phyloP scores from a whole-genome alignment of 1,140 invertebrate genomes.

The Chelonus insularis region DNA sequence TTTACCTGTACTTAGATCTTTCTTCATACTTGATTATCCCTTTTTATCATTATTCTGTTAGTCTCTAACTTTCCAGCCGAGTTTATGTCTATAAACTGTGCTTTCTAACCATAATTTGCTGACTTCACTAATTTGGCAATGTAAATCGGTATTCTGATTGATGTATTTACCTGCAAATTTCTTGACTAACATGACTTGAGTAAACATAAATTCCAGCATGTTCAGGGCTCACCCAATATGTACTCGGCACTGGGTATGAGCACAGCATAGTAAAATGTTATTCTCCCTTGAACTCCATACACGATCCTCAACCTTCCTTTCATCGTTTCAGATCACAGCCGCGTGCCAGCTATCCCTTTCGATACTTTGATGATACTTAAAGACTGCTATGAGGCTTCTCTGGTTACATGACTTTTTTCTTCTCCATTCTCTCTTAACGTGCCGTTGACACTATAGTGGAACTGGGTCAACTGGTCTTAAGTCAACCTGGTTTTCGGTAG shows the following conservation, averaged over 20 bases:
- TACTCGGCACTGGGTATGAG: constrained; percentile 36
- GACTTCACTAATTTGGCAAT: too few relatives aligned
- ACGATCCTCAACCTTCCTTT: constrained; percentile 26
- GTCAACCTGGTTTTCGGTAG: background rate
- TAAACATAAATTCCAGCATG: background rate
- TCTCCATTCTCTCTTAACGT: constrained; percentile 3
- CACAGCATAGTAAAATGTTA: constrained; percentile 39
- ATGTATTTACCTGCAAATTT: background rate
- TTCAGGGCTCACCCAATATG: background rate
- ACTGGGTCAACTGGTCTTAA: constrained; percentile 19
- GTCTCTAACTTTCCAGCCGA: background rate
- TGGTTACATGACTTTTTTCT: background rate
- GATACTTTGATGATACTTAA: constrained; percentile 37
- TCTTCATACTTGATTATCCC: background rate
- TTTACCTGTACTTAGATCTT: constrained; percentile 15
- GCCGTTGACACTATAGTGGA: constrained; percentile 11
- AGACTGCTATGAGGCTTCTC: background rate
- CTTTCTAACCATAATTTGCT: too few relatives aligned
- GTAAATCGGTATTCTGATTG: background rate
- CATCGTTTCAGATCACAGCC: constrained; percentile 33
- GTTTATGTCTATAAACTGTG: too few relatives aligned
- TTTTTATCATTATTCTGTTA: background rate
- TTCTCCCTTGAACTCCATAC: constrained; percentile 30
- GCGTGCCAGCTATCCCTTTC: constrained; percentile 45
- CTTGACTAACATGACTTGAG: background rate